Evolutionary conservation across 2,113 vertebrate genomes (phyloP).

Genomic region (Oryzias javanicus): DNA sequence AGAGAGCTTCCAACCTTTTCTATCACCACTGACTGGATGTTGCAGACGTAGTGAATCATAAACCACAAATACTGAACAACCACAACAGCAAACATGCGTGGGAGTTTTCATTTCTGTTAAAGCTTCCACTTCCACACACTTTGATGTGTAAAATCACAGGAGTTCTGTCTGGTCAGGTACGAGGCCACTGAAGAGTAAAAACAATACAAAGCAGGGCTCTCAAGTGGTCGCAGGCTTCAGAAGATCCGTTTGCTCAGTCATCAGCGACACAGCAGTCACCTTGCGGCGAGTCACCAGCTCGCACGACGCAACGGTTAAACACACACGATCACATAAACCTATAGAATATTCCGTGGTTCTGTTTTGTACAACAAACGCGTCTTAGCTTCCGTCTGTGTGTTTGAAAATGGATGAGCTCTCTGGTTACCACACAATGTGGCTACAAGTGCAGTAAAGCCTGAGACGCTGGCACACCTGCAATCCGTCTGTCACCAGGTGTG

Average conservation of each 20-base stretch:
- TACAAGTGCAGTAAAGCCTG: slow-evolving; percentile 11
- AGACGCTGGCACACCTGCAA: slow-evolving; percentile 32
- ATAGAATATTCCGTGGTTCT: neutral
- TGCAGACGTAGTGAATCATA: too few species aligned
- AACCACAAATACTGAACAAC: too few species aligned
- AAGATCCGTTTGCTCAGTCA: neutral
- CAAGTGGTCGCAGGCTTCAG: neutral
- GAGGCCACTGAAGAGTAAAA: neutral
- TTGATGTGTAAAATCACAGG: neutral
- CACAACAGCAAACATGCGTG: too few species aligned
- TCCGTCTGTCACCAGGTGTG: slow-evolving; percentile 44
- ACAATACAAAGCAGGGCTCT: neutral
- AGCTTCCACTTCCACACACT: neutral
- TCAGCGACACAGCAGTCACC: neutral
- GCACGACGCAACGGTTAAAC: neutral
- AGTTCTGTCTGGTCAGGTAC: neutral
- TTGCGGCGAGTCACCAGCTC: neutral
- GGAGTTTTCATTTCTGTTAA: too few species aligned
- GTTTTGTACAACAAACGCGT: neutral
- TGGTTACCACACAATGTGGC: slow-evolving; percentile 18
- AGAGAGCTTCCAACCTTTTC: too few species aligned
- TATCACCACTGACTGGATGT: too few species aligned
- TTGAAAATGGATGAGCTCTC: slow-evolving; percentile 5
- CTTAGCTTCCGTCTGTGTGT: neutral
- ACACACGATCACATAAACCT: too few species aligned